Conservation (phyloP, 2,113 vertebrate species). For the Esox niger region DNA sequence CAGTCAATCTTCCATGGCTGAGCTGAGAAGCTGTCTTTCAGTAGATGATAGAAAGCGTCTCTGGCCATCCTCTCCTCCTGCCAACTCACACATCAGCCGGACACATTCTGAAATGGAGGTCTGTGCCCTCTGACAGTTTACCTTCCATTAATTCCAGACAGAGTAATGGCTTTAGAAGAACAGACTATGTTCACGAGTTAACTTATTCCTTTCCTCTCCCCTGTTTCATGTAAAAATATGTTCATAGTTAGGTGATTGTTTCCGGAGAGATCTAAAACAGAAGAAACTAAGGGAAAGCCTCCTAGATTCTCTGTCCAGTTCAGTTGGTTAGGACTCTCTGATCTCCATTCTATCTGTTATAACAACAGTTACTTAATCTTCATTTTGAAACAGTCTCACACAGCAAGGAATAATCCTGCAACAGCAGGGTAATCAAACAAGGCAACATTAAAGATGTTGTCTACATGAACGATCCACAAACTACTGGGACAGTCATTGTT, state of each 20-base stretch:
- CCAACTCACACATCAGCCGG: neutral
- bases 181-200: neutral
- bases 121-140: neutral
- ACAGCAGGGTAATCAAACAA: too few relatives aligned
- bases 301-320: neutral
- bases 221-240: neutral
- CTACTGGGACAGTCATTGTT: too few relatives aligned
- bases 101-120: neutral
- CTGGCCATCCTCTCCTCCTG: neutral
- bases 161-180: neutral
- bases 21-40: conserved; percentile 2
- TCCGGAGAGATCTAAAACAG: neutral
- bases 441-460: too few relatives aligned
- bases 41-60: neutral
- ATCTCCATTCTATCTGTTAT: neutral
- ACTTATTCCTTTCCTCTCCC: neutral
- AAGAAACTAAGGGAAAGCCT: neutral
- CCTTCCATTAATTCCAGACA: neutral
- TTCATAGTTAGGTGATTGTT: neutral
- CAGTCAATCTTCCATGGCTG: neutral
- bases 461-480: too few relatives aligned
- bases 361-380: too few relatives aligned
- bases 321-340: neutral
- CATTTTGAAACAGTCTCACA: too few relatives aligned
- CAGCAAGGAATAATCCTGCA: too few relatives aligned